These are phyloP conservation scores for Tetragonula clypearis DNA, from an alignment of 1,140 invertebrate species.

Conservation along the genomic window DNA sequence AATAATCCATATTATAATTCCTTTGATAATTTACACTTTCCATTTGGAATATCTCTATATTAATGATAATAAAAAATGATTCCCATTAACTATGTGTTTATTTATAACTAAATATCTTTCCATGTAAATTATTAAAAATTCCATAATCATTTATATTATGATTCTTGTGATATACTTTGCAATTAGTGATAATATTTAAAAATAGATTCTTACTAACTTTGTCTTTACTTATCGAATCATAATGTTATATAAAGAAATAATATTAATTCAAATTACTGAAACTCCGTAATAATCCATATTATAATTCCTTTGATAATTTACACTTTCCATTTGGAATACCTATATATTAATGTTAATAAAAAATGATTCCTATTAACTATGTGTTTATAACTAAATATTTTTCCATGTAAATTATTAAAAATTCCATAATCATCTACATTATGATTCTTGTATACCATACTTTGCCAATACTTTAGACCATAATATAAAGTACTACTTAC, in stretches of 20 bases:
- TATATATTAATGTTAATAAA: conserved; percentile 65
- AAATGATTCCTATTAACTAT: conserved; percentile 51
- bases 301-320: conserved; percentile 79
- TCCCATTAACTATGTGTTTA: conserved; percentile 47
- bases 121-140: too few species aligned
- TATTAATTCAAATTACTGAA: too few species aligned
- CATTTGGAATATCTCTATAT: conserved; percentile 75
- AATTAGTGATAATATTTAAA: too few species aligned
- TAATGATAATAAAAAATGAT: conserved; percentile 62
- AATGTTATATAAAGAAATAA: too few species aligned
- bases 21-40: conserved; percentile 80
- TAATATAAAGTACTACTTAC: too few species aligned
- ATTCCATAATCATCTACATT: conserved; percentile 22
- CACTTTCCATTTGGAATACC: conserved; percentile 78
- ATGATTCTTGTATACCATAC: too few species aligned
- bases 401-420: too few species aligned
- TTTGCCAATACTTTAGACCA: too few species aligned
- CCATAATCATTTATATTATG: too few species aligned
- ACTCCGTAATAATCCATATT: neutral
- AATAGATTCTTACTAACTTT: too few species aligned
- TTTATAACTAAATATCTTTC: conserved; percentile 1
- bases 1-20: conserved; percentile 61
- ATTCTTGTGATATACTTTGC: too few species aligned
- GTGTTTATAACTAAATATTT: conserved; percentile 13
- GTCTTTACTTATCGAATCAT: too few species aligned